Percentiles rank a stretch among this genome's conserved stretches.
Evolutionary conservation across 1,140 invertebrate species (phyloP).

Genomic region (Musca vetustissima): DNA sequence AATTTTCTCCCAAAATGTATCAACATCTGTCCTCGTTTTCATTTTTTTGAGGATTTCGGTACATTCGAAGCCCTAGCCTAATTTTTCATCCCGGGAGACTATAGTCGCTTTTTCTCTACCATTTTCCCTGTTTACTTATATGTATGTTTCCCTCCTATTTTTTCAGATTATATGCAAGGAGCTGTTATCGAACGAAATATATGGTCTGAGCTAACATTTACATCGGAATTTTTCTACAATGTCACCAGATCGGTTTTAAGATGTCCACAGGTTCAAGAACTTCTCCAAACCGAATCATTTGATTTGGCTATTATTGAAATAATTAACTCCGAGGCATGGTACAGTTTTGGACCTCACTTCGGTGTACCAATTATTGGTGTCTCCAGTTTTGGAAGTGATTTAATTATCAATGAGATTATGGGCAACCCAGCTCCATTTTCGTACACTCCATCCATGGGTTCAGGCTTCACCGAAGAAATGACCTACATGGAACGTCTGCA

Average conservation of each 20-base stretch:
- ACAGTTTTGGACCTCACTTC: conserved; percentile 48
- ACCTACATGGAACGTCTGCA: conserved; percentile 51
- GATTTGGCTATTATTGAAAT: conserved; percentile 47
- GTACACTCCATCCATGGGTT: conserved; percentile 50
- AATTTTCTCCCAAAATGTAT: too few species aligned
- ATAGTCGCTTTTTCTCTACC: too few species aligned
- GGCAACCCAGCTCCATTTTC: conserved; percentile 47
- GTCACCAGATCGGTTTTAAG: conserved; percentile 27
- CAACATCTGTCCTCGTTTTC: too few species aligned
- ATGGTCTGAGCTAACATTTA: conserved; percentile 15
- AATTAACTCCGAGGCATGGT: conserved; percentile 43
- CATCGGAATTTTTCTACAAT: conserved; percentile 30
- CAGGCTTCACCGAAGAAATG: conserved; percentile 53
- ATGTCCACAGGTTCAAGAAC: conserved; percentile 22
- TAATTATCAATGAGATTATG: conserved; percentile 44
- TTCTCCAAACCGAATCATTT: conserved; percentile 33
- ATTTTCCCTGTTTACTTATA: too few species aligned
- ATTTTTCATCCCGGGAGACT: too few species aligned
- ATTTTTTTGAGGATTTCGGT: too few species aligned
- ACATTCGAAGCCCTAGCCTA: too few species aligned
- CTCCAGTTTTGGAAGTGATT: conserved; percentile 44
- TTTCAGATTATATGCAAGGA: background rate
- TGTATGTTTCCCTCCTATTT: too few species aligned
- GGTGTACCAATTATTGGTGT: conserved; percentile 46
- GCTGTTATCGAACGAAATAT: background rate